Evolutionary conservation across 2,113 vertebrate genomes (phyloP).

Genomic region (Dunckerocampus dactyliophorus): DNA sequence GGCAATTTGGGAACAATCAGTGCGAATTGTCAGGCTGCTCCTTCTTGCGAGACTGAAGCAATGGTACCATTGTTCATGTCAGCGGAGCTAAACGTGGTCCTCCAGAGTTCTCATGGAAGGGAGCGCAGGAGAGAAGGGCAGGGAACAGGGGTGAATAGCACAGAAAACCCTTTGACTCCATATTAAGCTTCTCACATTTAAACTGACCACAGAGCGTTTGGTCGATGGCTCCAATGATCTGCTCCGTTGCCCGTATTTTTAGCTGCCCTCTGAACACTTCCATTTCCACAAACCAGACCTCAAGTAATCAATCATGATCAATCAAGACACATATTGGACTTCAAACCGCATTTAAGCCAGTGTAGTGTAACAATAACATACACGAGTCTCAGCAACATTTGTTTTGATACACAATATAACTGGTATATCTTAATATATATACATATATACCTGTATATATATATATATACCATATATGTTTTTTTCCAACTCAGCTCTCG

Average conservation of each 20-base stretch:
- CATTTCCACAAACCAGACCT: conserved; percentile 35
- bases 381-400: not conserved
- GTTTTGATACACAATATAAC: not conserved
- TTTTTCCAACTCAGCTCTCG: not conserved
- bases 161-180: conserved; percentile 19
- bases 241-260: conserved; percentile 49
- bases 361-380: not conserved
- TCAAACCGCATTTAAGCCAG: conserved; percentile 22
- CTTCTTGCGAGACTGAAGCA: conserved; percentile 33
- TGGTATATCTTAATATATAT: not conserved
- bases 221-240: conserved; percentile 57
- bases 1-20: conserved; percentile 71
- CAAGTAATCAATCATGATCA: conserved; percentile 56
- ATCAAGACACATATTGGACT: conserved; percentile 53
- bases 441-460: too few relatives aligned
- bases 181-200: conserved; percentile 42
- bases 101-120: conserved; percentile 7
- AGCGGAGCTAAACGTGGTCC: conserved; percentile 44
- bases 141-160: not conserved
- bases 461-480: not conserved
- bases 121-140: not conserved
- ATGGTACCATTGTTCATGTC: conserved; percentile 61
- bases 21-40: conserved; percentile 54
- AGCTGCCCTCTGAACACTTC: conserved; percentile 42
- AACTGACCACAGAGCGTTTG: conserved; percentile 40